phyloP scores from a whole-genome alignment of 2,888 invertebrate species.

The Leptinotarsa peninsularis region DNA sequence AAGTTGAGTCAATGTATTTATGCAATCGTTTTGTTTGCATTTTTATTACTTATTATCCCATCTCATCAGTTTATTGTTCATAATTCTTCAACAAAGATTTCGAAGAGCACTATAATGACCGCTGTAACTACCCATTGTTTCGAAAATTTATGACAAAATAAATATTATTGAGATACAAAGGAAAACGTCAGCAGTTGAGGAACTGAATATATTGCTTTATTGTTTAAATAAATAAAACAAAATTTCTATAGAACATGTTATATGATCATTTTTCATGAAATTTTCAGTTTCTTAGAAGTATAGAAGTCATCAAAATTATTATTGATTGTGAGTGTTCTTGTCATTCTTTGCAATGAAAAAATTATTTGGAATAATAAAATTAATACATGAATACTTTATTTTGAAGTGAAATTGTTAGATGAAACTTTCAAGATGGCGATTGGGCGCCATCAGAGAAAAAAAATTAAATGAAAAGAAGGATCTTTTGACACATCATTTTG shows the following conservation, averaged over 20 bases:
- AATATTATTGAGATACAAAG: conserved; percentile 20
- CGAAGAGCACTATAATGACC: conserved; percentile 1
- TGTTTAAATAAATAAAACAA: neutral
- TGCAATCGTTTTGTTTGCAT: neutral
- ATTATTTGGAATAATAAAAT: no score
- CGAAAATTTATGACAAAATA: conserved; percentile 21
- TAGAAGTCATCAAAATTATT: no score
- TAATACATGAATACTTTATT: no score
- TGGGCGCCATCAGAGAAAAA: no score
- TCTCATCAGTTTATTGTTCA: neutral
- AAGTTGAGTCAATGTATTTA: neutral
- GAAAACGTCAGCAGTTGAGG: conserved; percentile 15
- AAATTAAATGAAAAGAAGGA: no score
- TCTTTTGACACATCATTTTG: no score
- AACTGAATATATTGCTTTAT: conserved; percentile 15
- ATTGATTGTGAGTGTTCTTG: no score
- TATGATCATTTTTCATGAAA: neutral
- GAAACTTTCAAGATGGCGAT: no score
- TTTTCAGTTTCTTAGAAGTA: neutral
- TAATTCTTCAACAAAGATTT: conserved; percentile 3
- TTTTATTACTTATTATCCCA: neutral
- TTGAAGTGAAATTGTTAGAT: no score
- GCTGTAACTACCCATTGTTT: conserved; percentile 16
- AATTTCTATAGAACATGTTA: neutral
- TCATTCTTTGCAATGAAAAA: no score